These are phyloP conservation scores for Trachelipus rathkii DNA, from an alignment of 1,140 invertebrate genomes.

Conservation along the genomic window DNA sequence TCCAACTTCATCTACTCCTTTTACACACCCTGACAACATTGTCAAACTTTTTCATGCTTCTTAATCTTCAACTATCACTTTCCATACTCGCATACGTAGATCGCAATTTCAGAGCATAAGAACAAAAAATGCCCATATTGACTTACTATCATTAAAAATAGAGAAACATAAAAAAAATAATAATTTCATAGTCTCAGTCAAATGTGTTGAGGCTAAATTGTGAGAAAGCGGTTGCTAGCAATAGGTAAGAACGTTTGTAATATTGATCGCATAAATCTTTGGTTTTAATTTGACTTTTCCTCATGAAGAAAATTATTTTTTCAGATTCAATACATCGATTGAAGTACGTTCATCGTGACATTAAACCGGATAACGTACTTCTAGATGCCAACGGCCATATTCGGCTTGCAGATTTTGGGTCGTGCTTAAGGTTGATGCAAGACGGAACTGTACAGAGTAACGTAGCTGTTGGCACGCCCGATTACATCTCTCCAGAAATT, in stretches of 20 bases:
- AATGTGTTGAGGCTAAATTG: no score
- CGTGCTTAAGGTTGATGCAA: conserved; percentile 82
- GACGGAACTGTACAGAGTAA: conserved; percentile 93
- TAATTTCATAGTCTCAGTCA: no score
- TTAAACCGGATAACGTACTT: conserved; percentile 98
- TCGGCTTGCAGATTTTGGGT: conserved; percentile 96
- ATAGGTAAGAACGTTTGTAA: conserved; percentile 54
- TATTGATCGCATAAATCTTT: neutral
- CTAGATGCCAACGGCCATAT: conserved; percentile 98
- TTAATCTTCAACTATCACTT: no score
- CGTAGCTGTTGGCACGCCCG: conserved; percentile 98
- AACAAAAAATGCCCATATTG: no score
- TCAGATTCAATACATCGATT: conserved; percentile 87
- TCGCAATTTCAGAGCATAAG: no score
- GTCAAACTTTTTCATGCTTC: no score
- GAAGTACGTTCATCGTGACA: conserved; percentile 95
- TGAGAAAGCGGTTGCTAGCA: no score
- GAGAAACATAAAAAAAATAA: no score
- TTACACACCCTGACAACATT: no score
- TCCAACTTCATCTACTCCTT: no score
- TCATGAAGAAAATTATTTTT: neutral
- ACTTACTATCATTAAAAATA: no score
- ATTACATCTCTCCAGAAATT: conserved; percentile 99
- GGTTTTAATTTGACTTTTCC: neutral
- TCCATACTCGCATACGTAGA: no score